Base-by-base conservation (phyloP, 2,113 vertebrate genomes). In the Vulpes lagopus region DNA sequence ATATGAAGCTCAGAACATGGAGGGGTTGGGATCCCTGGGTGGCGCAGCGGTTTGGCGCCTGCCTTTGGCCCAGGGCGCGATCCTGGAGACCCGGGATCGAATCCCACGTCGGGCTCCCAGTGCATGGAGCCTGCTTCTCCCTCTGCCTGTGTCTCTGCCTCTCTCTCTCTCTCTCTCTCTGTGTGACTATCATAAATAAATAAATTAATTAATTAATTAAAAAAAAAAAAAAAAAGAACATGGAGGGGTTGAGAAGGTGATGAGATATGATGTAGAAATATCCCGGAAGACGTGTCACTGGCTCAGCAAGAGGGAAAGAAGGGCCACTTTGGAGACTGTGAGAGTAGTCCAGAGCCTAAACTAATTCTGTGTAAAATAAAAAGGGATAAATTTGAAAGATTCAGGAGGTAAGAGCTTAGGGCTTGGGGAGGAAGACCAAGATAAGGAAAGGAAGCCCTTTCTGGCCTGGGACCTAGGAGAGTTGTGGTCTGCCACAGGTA, bases 221-320 rank as follows among this genome's bases (percentile, higher is more conserved):
- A n/a, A n/a, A n/a, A n/a, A n/a, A n/a, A n/a, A n/a, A n/a, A n/a
- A n/a, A n/a, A n/a, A n/a, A 11, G 32, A 38, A n/a, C 2, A 0
- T 73, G n/a, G 62, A 65, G 64, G 20, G 23, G 1, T 65, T 89
- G 51, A 57, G 43, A 92, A 90, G 1, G 11, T 73, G 27, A 60
- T 89, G 43, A 53, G 14, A n/a, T 91, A 20, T 76, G 59, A 88
- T 78, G 60, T 94, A 91, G 53, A 82, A 74, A 84, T 92, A 25
- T 89, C 51, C 49, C 9, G 53, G 55, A 85, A 85, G 57, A 51
- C 51, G 20, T 23, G 53, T 78, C 92, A 12, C 22, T 80, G 23
- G 11, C 82, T 87, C 43, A 79, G 17, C 43, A 59, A 79, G 35
- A 94, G 73, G 17, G 65, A 30, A 32, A 88, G 43, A 38, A 59